Percentiles rank a stretch among this genome's conserved stretches.
Evolutionary conservation across 2,888 invertebrate genomes (phyloP).

Genomic region (Copidosoma aretas): DNA sequence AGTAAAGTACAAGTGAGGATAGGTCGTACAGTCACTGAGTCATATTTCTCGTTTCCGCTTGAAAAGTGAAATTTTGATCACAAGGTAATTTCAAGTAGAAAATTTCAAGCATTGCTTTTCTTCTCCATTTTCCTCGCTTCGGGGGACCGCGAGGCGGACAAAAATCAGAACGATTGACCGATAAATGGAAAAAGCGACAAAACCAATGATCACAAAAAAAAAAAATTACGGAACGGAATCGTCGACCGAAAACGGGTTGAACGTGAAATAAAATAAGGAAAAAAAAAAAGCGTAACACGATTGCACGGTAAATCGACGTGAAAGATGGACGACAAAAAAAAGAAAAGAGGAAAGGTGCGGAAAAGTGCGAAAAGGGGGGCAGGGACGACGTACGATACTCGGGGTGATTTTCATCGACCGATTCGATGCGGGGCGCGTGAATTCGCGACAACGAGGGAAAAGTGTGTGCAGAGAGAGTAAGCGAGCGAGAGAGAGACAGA

Average conservation of each 20-base stretch:
- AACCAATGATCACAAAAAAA: not conserved
- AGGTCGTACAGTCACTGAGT: too few species aligned
- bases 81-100: too few species aligned
- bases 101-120: constrained; percentile 26
- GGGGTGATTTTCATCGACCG: constrained; percentile 21
- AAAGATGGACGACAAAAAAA: not conserved
- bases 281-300: too few species aligned
- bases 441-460: not conserved
- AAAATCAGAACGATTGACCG: too few species aligned
- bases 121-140: constrained; percentile 24
- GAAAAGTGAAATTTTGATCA: too few species aligned
- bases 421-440: constrained; percentile 14
- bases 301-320: too few species aligned
- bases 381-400: not conserved
- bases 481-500: not conserved
- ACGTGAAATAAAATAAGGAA: too few species aligned
- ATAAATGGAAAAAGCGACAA: too few species aligned
- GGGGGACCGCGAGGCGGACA: not conserved
- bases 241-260: not conserved
- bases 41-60: too few species aligned
- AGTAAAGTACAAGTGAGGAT: too few species aligned
- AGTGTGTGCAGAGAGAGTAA: not conserved
- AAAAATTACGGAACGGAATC: not conserved
- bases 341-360: not conserved
- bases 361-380: not conserved